Evolutionary conservation across 2,113 vertebrate species (phyloP).

Genomic region (Tretioscincus oriximinensis): DNA sequence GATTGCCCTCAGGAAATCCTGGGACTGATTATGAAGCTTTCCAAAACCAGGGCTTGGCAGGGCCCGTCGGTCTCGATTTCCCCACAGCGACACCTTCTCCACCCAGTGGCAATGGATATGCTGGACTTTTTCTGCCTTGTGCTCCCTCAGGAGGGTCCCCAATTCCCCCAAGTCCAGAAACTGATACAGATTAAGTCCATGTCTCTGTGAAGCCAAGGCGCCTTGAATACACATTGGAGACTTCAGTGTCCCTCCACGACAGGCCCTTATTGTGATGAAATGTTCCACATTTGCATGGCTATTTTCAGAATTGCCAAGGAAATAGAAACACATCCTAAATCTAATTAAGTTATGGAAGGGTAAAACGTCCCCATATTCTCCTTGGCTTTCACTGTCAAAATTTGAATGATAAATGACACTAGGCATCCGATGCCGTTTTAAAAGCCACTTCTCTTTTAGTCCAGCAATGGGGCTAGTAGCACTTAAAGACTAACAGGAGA

Average conservation of each 20-base stretch:
- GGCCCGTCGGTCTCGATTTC: conserved; percentile 12
- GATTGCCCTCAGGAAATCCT: conserved; percentile 75
- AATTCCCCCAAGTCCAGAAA: conserved; percentile 19
- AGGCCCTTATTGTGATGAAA: too few relatives aligned
- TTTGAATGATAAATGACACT: not conserved
- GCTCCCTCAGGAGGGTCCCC: conserved; percentile 18
- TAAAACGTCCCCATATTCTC: too few relatives aligned
- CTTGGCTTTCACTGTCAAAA: too few relatives aligned
- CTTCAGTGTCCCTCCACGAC: too few relatives aligned
- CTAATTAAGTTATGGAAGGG: too few relatives aligned
- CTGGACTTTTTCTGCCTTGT: conserved; percentile 26
- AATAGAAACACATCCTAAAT: too few relatives aligned
- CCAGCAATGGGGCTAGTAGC: too few relatives aligned
- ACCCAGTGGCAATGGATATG: conserved; percentile 19
- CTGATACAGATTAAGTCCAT: conserved; percentile 7
- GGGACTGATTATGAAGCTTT: conserved; percentile 83
- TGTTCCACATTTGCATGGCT: too few relatives aligned
- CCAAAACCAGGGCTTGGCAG: conserved; percentile 38
- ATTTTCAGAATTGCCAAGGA: too few relatives aligned
- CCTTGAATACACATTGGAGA: too few relatives aligned
- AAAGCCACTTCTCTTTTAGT: not conserved
- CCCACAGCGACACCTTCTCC: conserved; percentile 8
- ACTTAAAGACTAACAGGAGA: too few relatives aligned
- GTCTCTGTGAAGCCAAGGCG: too few relatives aligned
- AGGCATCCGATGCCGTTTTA: not conserved